phyloP scores from a whole-genome alignment of 2,888 invertebrate species.

The Pseudanteris insignis region DNA sequence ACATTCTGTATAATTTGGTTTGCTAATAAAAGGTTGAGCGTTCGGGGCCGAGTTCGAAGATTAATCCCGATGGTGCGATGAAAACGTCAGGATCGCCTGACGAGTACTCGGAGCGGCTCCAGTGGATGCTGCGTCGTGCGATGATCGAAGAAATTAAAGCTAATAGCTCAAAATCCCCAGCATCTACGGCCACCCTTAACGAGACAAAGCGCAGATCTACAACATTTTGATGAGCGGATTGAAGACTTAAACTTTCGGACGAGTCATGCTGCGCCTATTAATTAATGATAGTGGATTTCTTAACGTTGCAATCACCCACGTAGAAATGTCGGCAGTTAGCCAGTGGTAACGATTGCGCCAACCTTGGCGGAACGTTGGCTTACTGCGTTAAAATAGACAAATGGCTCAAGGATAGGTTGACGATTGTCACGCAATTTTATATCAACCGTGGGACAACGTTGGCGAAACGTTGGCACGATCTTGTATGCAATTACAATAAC shows the following conservation, averaged over 20 bases:
- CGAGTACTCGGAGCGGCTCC: constrained; percentile 16
- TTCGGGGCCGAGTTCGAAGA: constrained; percentile 36
- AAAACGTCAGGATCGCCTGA: constrained; percentile 19
- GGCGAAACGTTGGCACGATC: too few relatives aligned
- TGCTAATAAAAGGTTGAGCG: constrained; percentile 44
- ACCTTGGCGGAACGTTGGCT: too few relatives aligned
- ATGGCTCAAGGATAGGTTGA: too few relatives aligned
- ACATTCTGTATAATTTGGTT: constrained; percentile 43
- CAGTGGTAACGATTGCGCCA: too few relatives aligned
- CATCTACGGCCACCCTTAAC: constrained; percentile 9
- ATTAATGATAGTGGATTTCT: not conserved
- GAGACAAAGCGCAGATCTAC: constrained; percentile 8
- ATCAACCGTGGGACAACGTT: too few relatives aligned
- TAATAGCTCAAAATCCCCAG: constrained; percentile 22
- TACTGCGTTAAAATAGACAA: too few relatives aligned
- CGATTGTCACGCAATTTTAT: too few relatives aligned
- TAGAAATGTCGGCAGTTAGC: too few relatives aligned
- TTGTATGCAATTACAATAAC: not conserved
- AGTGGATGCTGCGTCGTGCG: constrained; percentile 27
- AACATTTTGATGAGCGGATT: constrained; percentile 21
- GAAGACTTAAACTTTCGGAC: not conserved
- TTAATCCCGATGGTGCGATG: constrained; percentile 39
- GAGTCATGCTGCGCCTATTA: too few relatives aligned
- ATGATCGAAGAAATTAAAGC: constrained; percentile 42
- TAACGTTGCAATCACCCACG: too few relatives aligned